Conservation (phyloP, 2,888 invertebrate genomes). For the Leptopterna dolabrata region DNA sequence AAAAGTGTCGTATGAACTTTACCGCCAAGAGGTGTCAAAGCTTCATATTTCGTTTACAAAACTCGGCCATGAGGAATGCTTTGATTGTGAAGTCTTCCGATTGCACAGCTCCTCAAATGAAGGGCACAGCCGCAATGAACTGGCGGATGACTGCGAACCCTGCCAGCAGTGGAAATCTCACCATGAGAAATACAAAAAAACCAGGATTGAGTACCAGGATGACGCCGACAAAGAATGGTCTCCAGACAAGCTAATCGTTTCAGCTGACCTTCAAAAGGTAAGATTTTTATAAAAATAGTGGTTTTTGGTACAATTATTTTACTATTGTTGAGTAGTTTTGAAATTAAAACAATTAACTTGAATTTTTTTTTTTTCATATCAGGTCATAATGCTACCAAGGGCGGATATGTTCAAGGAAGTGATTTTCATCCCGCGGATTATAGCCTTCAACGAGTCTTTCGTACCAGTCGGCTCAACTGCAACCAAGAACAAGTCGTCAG, state of each 20-base stretch:
- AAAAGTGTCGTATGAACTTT: constrained; percentile 58
- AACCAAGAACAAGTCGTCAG: background rate
- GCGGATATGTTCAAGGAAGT: constrained; percentile 62
- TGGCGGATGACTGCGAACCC: background rate
- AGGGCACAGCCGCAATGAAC: constrained; percentile 14
- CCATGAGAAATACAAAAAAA: background rate
- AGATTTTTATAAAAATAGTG: background rate
- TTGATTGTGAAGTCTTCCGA: constrained; percentile 57
- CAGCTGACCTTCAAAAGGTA: constrained; percentile 54
- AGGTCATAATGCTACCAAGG: constrained; percentile 62
- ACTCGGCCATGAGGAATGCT: constrained; percentile 61
- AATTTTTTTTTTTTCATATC: background rate
- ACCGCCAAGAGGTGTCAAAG: constrained; percentile 52
- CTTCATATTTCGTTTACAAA: constrained; percentile 60
- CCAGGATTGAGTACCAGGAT: background rate
- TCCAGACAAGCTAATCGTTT: background rate
- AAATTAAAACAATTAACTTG: background rate
- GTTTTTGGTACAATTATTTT: background rate
- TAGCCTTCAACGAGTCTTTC: constrained; percentile 58
- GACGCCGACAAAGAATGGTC: background rate
- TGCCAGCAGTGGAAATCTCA: constrained; percentile 36
- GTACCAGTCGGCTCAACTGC: constrained; percentile 32
- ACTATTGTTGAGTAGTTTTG: too few species aligned
- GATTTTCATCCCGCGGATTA: constrained; percentile 60
- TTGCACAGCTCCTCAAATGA: constrained; percentile 31